Evolutionary conservation across 2,113 vertebrate species (phyloP).

Genomic region (Cervus canadensis): DNA sequence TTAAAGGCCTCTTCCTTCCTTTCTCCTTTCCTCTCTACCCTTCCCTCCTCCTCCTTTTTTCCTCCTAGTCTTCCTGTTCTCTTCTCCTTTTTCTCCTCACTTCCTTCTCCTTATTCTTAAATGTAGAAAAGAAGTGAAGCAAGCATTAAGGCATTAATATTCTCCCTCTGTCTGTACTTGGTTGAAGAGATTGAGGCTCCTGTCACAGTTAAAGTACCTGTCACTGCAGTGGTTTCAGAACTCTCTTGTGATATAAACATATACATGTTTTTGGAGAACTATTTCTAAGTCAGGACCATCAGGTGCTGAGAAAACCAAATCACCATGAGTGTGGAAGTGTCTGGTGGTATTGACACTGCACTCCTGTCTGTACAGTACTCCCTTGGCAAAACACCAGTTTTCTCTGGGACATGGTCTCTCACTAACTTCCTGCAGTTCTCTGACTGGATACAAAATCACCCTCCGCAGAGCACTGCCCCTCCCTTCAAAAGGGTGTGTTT

Average conservation of each 20-base stretch:
- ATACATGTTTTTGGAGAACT: background rate
- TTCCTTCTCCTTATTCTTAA: background rate
- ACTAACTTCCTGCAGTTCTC: background rate
- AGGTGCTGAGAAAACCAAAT: too few relatives aligned
- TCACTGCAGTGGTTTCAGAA: background rate
- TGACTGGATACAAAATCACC: background rate
- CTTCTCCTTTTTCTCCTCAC: background rate
- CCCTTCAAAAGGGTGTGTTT: background rate
- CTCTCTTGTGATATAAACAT: background rate
- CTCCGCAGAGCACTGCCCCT: background rate
- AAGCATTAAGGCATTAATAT: background rate
- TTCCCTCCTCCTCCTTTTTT: too few relatives aligned
- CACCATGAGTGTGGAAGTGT: background rate
- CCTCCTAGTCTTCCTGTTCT: background rate
- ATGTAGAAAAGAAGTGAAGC: background rate
- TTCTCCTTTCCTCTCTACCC: background rate
- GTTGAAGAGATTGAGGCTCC: background rate
- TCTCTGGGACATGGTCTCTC: background rate
- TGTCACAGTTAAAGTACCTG: background rate
- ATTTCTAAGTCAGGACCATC: background rate
- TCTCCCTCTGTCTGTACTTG: background rate
- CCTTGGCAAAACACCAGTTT: background rate
- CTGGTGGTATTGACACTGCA: too few relatives aligned
- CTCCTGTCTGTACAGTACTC: background rate
- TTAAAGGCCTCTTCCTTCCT: background rate